Evolutionary conservation across 2,113 vertebrate species (phyloP).

Genomic region (Drymodes brunneopygia): DNA sequence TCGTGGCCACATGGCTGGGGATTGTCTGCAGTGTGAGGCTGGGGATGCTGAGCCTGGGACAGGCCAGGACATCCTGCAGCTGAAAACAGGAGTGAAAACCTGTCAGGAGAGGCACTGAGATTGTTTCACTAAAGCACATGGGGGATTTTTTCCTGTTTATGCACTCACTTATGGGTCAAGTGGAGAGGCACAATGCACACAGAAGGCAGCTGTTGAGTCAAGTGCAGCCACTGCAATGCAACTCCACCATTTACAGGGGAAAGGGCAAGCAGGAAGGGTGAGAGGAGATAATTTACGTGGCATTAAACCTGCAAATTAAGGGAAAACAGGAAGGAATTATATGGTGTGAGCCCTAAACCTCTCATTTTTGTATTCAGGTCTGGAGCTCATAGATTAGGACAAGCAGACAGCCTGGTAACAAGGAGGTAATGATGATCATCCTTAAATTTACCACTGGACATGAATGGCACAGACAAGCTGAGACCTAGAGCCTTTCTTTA

Average conservation of each 20-base stretch:
- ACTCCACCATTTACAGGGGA: not conserved
- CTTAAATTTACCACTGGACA: not conserved
- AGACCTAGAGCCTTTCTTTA: not conserved
- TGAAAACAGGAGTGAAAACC: not conserved
- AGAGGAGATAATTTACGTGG: not conserved
- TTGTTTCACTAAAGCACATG: not conserved
- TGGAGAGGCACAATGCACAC: too few relatives aligned
- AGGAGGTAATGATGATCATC: not conserved
- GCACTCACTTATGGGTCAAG: too few relatives aligned
- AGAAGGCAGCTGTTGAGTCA: not conserved
- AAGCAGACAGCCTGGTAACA: not conserved
- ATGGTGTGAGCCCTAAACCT: not conserved
- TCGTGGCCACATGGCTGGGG: fast-evolving
- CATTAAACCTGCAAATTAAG: not conserved
- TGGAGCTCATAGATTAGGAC: not conserved
- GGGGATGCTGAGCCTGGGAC: not conserved
- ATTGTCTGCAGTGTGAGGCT: not conserved
- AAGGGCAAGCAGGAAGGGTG: not conserved
- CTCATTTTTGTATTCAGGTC: not conserved
- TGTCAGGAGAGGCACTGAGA: not conserved
- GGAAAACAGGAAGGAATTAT: not conserved
- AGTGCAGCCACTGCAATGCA: not conserved
- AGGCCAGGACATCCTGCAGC: not conserved
- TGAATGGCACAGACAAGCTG: not conserved
- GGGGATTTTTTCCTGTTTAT: not conserved